Percentiles rank a stretch among this genome's conserved stretches.
Evolutionary conservation across 2,888 invertebrate genomes (phyloP).

Genomic region (Terebella lapidaria): DNA sequence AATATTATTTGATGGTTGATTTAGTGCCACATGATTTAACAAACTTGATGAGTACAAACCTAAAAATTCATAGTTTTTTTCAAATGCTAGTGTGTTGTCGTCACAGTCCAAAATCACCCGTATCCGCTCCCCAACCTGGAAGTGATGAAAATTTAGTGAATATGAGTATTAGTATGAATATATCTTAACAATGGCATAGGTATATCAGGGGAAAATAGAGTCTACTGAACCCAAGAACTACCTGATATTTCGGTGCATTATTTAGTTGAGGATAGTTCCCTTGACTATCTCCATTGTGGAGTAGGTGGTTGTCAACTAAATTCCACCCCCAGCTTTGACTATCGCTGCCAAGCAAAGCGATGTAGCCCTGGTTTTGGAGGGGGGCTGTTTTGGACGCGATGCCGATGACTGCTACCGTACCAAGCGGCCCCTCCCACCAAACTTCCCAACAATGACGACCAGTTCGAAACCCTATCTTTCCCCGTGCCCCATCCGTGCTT

Average conservation of each 20-base stretch:
- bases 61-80: constrained; percentile 95
- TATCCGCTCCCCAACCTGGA: constrained; percentile 91
- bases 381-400: constrained; percentile 69
- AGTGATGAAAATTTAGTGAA: no score
- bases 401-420: constrained; percentile 93
- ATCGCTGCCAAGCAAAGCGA: constrained; percentile 88
- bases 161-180: no score
- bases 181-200: neutral
- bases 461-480: constrained; percentile 77
- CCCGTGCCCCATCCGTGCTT: constrained; percentile 88
- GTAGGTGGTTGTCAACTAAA: constrained; percentile 91
- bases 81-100: constrained; percentile 92
- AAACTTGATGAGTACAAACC: no score
- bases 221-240: constrained; percentile 50
- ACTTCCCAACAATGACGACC: constrained; percentile 97
- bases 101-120: constrained; percentile 97
- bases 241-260: constrained; percentile 97
- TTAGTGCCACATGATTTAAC: no score
- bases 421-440: constrained; percentile 96
- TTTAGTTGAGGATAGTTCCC: constrained; percentile 89
- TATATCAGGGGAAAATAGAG: no score
- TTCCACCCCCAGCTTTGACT: constrained; percentile 99
- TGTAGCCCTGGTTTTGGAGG: constrained; percentile 90
- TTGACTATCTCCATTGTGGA: constrained; percentile 93
- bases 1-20: no score